phyloP scores from a whole-genome alignment of 2,888 invertebrate species.

The Drosophila lutescens region DNA sequence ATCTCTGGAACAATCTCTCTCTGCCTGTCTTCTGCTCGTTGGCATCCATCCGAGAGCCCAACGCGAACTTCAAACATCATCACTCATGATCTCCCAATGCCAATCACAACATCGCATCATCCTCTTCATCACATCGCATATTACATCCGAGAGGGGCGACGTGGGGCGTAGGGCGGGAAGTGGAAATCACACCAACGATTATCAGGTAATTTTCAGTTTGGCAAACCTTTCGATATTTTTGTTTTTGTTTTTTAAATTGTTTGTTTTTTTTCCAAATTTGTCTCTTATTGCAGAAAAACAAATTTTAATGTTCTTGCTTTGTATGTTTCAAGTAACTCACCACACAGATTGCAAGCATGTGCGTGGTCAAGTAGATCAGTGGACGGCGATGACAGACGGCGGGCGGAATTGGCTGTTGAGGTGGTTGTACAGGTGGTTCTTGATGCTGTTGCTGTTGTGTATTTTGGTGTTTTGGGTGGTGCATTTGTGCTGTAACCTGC shows the following conservation, averaged over 20 bases:
- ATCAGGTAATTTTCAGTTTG: slow-evolving; percentile 72
- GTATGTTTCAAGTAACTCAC: slow-evolving; percentile 67
- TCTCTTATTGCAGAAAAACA: slow-evolving; percentile 74
- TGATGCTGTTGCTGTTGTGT: slow-evolving; percentile 53
- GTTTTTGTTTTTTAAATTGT: slow-evolving; percentile 30
- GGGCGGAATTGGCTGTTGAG: slow-evolving; percentile 25
- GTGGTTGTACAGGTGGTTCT: slow-evolving; percentile 44
- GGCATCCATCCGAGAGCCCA: slow-evolving; percentile 28
- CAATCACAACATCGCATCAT: slow-evolving; percentile 31
- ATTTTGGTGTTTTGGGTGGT: slow-evolving; percentile 62
- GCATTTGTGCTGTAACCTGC: slow-evolving; percentile 72
- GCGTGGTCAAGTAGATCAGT: slow-evolving; percentile 70
- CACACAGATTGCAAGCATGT: slow-evolving; percentile 76
- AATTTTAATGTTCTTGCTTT: slow-evolving; percentile 59
- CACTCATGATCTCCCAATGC: slow-evolving; percentile 49
- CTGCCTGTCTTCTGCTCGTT: slow-evolving; percentile 22
- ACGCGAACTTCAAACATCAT: slow-evolving; percentile 52
- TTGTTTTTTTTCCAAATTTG: slow-evolving; percentile 68
- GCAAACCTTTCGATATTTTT: slow-evolving; percentile 62
- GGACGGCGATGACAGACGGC: slow-evolving; percentile 54
- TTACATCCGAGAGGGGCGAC: slow-evolving; percentile 62
- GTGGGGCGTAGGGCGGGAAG: slow-evolving; percentile 71
- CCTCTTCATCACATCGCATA: slow-evolving; percentile 47
- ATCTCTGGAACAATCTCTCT: slow-evolving; percentile 17
- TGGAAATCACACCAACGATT: slow-evolving; percentile 80